Conservation (phyloP, 1,140 invertebrate species). For the Formica selysi region DNA sequence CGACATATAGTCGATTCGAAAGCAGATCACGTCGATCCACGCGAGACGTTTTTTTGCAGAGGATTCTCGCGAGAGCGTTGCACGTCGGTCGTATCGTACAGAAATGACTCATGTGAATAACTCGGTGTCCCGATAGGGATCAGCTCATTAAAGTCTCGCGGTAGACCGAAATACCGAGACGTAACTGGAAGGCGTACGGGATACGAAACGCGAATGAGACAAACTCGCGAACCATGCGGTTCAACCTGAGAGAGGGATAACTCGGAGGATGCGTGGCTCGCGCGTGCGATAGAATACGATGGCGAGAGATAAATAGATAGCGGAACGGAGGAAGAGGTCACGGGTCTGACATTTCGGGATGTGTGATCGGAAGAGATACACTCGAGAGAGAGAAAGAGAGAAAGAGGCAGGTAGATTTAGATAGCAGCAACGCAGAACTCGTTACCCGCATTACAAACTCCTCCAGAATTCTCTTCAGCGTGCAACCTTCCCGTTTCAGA, state of each 20-base stretch:
- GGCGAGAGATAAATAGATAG: constrained; percentile 56
- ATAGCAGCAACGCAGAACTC: constrained; percentile 60
- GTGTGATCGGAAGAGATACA: constrained; percentile 83
- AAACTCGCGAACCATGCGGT: constrained; percentile 69
- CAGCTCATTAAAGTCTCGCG: constrained; percentile 84
- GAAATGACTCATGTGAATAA: constrained; percentile 83
- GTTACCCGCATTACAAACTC: constrained; percentile 8
- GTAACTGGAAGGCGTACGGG: constrained; percentile 72
- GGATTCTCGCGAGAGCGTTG: not conserved
- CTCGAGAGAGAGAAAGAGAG: constrained; percentile 35
- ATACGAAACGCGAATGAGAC: constrained; percentile 22
- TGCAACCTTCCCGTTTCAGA: not conserved
- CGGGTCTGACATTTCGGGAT: constrained; percentile 82
- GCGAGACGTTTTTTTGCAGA: constrained; percentile 12
- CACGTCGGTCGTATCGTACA: constrained; percentile 28
- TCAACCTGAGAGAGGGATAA: not conserved
- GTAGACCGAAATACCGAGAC: constrained; percentile 76
- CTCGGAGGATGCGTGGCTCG: constrained; percentile 8
- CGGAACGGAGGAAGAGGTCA: constrained; percentile 73
- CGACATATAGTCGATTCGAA: constrained; percentile 24
- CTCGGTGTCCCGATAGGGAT: constrained; percentile 80
- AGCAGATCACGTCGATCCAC: constrained; percentile 61
- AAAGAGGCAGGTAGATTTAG: constrained; percentile 69
- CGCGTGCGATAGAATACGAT: constrained; percentile 32
- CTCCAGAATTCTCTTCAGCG: not conserved